These are phyloP conservation scores for Microtus montanus DNA, from an alignment of 2,113 vertebrate genomes.

Conservation along the genomic window DNA sequence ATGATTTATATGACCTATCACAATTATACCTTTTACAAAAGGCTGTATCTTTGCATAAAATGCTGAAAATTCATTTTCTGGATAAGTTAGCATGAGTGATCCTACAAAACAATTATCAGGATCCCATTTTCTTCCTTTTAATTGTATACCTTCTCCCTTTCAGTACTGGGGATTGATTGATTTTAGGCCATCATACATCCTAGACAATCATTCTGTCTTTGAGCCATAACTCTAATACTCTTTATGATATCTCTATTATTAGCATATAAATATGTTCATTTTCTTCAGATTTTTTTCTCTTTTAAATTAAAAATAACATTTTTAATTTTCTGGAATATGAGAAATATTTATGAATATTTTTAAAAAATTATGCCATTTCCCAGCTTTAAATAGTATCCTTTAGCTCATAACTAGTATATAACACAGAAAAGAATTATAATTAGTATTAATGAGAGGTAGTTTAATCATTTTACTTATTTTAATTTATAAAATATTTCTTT, in stretches of 20 bases:
- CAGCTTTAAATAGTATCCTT: too few species aligned
- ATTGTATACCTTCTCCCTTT: background rate
- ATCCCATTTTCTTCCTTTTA: background rate
- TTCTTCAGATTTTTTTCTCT: background rate
- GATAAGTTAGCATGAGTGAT: background rate
- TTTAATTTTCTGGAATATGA: background rate
- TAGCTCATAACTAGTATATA: background rate
- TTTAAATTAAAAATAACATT: background rate
- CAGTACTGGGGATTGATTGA: background rate
- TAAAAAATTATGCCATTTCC: background rate
- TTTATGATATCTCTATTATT: too few species aligned
- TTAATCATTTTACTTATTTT: background rate
- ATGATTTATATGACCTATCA: background rate
- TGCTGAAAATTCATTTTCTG: background rate
- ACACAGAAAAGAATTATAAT: background rate
- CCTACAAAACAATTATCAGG: background rate
- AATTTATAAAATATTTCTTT: background rate
- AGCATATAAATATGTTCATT: background rate
- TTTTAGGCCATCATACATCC: background rate
- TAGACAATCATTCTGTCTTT: background rate
- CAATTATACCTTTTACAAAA: background rate
- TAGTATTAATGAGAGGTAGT: background rate
- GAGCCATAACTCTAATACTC: background rate
- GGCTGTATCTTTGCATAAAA: background rate
- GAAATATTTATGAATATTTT: background rate